Evolutionary conservation across 2,113 vertebrate genomes (phyloP).

Genomic region (Cervus canadensis): DNA sequence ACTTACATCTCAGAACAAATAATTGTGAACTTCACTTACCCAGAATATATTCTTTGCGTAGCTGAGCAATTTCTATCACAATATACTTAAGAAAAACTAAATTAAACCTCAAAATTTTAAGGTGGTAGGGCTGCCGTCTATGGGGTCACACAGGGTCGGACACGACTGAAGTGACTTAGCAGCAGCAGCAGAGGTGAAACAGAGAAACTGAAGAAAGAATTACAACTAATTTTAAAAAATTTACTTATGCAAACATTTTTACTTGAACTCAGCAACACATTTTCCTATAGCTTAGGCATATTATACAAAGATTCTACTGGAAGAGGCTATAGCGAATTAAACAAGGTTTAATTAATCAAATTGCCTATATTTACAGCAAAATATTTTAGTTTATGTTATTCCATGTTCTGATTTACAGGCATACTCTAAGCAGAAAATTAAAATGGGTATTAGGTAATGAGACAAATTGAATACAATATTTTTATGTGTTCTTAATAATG

Average conservation of each 20-base stretch:
- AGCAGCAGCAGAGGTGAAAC: neutral
- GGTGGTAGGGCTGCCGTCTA: neutral
- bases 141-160: too few species aligned
- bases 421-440: neutral
- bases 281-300: neutral
- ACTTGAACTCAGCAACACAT: constrained; percentile 3
- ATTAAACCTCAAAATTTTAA: constrained; percentile 24
- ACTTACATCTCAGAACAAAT: constrained; percentile 17
- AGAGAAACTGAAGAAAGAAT: neutral
- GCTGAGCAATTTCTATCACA: constrained; percentile 25
- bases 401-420: neutral
- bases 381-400: neutral
- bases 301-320: neutral
- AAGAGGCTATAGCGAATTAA: constrained; percentile 12
- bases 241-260: neutral
- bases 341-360: neutral
- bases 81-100: constrained; percentile 49
- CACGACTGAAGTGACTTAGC: too few species aligned
- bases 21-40: neutral
- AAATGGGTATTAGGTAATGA: constrained; percentile 19
- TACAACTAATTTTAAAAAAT: constrained; percentile 1
- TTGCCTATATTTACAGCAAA: neutral
- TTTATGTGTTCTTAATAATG: neutral
- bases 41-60: neutral
- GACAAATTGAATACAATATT: neutral